Evolutionary conservation across 2,888 invertebrate genomes (phyloP), one percentile per base, ranked within the genome.

Genomic region (Bellardia pandia): DNA sequence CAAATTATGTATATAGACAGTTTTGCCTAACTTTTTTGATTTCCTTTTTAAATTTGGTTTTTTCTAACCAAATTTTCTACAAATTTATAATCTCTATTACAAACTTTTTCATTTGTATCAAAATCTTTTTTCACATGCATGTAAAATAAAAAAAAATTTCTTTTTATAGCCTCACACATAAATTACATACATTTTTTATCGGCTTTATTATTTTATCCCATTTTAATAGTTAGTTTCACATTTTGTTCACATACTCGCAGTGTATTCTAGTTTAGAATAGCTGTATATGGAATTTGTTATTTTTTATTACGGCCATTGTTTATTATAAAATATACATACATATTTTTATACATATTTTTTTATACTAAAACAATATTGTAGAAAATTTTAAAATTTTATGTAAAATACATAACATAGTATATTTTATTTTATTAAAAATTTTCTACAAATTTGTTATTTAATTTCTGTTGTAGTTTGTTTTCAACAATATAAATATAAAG

Each of bases 41-140:
- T 40, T 51, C 5, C 3, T 45, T 77, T 51, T 30, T n/a, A 16
- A n/a, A 11, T 3, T 33, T 37, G 45, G 37, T 68, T 56, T 33
- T 66, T 60, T 77, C 14, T 16, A 23, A 62, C n/a, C 33, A 68
- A 74, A 84, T 78, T 58, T 76, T 68, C 72, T 66, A 56, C 84
- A 74, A 78, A 84, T 84, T 72, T 84, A 72, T 62, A 72, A 77
- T 74, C 81, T 82, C 45, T 64, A 58, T 71, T 71, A 76, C 37
- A 85, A 76, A 76, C 13, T 48, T 58, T 72, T 75, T 82, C 13
- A 40, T 51, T 68, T 69, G 23, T 66, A 42, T n/a, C 30, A 40
- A 7, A 1, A 76, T 80, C 42, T 16, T 51, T 53, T 33, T 64
- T 11, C 8, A 66, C 30, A 6, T n/a, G 3, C 37, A 60, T 42